These are phyloP conservation scores for Parthenolecanium corni DNA, from an alignment of 2,888 invertebrate genomes.

Conservation along the genomic window DNA sequence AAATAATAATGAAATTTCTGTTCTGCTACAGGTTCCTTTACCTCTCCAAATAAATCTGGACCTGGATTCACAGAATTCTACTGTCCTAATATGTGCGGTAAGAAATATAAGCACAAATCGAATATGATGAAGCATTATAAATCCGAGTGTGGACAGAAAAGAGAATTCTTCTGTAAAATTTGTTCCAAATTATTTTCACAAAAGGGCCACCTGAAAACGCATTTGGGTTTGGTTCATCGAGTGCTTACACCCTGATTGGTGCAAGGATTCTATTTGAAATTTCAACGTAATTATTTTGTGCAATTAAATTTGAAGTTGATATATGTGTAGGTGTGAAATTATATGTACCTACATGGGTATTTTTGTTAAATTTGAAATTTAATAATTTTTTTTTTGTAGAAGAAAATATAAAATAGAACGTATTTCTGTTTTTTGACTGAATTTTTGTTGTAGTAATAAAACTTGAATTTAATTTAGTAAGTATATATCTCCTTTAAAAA, in stretches of 20 bases:
- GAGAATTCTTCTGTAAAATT: conserved; percentile 37
- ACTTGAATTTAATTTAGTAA: too few species aligned
- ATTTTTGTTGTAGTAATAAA: too few species aligned
- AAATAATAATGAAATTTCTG: neutral
- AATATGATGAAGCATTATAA: conserved; percentile 40
- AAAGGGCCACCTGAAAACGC: conserved; percentile 23
- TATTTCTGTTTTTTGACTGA: too few species aligned
- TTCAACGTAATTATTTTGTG: too few species aligned
- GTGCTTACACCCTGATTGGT: neutral
- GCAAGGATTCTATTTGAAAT: too few species aligned
- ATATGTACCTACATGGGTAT: too few species aligned
- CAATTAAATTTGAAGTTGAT: too few species aligned
- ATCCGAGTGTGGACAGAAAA: conserved; percentile 40
- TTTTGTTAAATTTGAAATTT: too few species aligned
- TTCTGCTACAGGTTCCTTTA: neutral
- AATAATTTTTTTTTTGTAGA: too few species aligned
- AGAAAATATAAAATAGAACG: too few species aligned
- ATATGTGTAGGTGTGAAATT: too few species aligned
- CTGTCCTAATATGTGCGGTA: conserved; percentile 36
- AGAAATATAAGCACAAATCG: conserved; percentile 38
- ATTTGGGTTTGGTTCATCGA: conserved; percentile 21
- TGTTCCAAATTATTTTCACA: conserved; percentile 36
- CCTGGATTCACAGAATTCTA: conserved; percentile 34
- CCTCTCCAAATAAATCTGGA: conserved; percentile 33
- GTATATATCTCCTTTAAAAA: too few species aligned